Evolutionary conservation across 2,888 invertebrate genomes (phyloP).

Genomic region (Myopa testacea): DNA sequence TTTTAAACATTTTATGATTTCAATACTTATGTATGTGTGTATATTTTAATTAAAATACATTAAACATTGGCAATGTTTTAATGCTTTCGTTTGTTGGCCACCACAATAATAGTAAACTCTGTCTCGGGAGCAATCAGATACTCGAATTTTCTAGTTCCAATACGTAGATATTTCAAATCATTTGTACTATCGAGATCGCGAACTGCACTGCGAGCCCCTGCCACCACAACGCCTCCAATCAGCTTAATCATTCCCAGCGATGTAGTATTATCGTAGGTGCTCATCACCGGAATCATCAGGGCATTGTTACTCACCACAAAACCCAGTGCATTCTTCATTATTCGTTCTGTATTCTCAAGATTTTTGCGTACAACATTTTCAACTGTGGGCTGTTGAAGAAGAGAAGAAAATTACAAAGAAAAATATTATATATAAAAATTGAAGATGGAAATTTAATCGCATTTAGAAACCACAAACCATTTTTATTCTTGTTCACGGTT

Average conservation of each 20-base stretch:
- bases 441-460: neutral
- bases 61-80: constrained; percentile 4
- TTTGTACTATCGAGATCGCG: constrained; percentile 63
- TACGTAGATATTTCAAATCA: constrained; percentile 59
- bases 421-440: neutral
- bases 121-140: constrained; percentile 62
- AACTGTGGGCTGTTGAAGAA: constrained; percentile 42
- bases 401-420: neutral
- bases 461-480: neutral
- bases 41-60: neutral
- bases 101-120: constrained; percentile 63
- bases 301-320: constrained; percentile 59
- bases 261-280: constrained; percentile 61
- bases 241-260: constrained; percentile 60
- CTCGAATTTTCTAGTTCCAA: constrained; percentile 63
- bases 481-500: neutral
- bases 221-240: constrained; percentile 55
- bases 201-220: constrained; percentile 57
- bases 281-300: constrained; percentile 54
- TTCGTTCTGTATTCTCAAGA: constrained; percentile 57
- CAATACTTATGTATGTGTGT: neutral
- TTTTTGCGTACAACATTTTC: constrained; percentile 57
- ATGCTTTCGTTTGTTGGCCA: constrained; percentile 51
- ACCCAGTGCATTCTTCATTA: constrained; percentile 56
- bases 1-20: neutral